Percentiles rank a stretch among this genome's conserved stretches.
phyloP scores from a whole-genome alignment of 1,140 invertebrate species.

The Penaeus chinensis region DNA sequence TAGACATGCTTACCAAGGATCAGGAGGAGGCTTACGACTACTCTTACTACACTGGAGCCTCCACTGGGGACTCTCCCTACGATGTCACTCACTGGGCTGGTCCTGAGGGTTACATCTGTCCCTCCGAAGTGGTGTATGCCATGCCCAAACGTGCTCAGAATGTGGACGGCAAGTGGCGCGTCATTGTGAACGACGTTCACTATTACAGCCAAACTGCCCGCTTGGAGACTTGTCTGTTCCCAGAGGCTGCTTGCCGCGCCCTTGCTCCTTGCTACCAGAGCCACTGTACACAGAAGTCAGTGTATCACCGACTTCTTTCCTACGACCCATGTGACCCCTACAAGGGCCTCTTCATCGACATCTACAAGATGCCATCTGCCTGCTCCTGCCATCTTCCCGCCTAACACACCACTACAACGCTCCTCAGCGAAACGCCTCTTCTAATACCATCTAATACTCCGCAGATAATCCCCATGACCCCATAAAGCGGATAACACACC shows the following conservation, averaged over 20 bases:
- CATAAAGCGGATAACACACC: too few relatives aligned
- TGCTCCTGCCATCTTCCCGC: slow-evolving; percentile 40
- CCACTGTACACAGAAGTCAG: slow-evolving; percentile 65
- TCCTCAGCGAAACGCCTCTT: too few relatives aligned
- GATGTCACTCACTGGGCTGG: slow-evolving; percentile 64
- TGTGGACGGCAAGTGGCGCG: not conserved
- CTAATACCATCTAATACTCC: too few relatives aligned
- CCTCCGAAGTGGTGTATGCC: slow-evolving; percentile 33
- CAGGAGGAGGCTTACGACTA: slow-evolving; percentile 55
- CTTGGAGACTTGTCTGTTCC: slow-evolving; percentile 33
- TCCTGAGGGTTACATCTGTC: slow-evolving; percentile 60
- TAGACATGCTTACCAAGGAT: slow-evolving; percentile 49
- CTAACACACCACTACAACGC: too few relatives aligned
- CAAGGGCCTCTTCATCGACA: slow-evolving; percentile 65
- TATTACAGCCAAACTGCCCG: slow-evolving; percentile 14
- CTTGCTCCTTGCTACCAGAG: slow-evolving; percentile 65
- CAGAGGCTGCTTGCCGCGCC: slow-evolving; percentile 64
- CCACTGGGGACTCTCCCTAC: slow-evolving; percentile 44
- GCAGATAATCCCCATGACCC: too few relatives aligned
- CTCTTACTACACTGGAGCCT: slow-evolving; percentile 41
- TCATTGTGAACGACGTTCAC: not conserved
- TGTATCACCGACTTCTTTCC: slow-evolving; percentile 64
- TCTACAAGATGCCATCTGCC: slow-evolving; percentile 52
- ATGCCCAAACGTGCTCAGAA: slow-evolving; percentile 39
- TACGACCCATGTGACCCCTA: slow-evolving; percentile 59